These are phyloP conservation scores for Pharmacophagus antenor DNA, from an alignment of 2,888 invertebrate genomes.

Conservation along the genomic window DNA sequence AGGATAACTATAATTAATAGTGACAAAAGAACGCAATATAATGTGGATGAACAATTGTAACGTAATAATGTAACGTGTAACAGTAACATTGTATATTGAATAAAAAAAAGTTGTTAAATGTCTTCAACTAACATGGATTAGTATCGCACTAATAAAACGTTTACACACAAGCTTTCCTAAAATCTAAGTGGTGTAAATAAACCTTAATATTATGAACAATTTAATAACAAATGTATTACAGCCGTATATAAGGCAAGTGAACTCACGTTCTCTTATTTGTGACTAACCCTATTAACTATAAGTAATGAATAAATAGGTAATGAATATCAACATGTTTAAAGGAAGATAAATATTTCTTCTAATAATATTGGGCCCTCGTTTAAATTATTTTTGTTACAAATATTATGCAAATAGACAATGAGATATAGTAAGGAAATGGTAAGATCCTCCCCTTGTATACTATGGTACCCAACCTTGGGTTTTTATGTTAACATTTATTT, in stretches of 20 bases:
- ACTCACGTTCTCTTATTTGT: conserved; percentile 51
- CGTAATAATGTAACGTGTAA: conserved; percentile 5
- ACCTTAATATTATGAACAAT: conserved; percentile 29
- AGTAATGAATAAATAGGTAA: conserved; percentile 15
- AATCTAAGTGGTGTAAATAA: conserved; percentile 28
- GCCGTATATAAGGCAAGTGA: conserved; percentile 67
- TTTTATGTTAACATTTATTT: too few species aligned
- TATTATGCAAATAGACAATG: not conserved
- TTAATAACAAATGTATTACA: conserved; percentile 27
- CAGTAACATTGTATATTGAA: conserved; percentile 20
- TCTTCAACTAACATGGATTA: conserved; percentile 2
- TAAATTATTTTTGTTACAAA: conserved; percentile 11
- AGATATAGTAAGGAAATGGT: not conserved
- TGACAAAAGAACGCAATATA: conserved; percentile 9
- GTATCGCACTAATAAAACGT: conserved; percentile 18
- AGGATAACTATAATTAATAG: conserved; percentile 3
- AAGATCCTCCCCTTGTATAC: not conserved
- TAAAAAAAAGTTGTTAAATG: conserved; percentile 19
- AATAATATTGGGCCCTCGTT: conserved; percentile 22
- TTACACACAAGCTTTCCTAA: conserved; percentile 12
- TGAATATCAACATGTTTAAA: conserved; percentile 13
- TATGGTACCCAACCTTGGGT: too few species aligned
- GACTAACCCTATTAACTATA: conserved; percentile 31
- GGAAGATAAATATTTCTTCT: conserved; percentile 11
- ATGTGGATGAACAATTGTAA: not conserved